Percentiles rank a stretch among this genome's conserved stretches.
Evolutionary conservation across 2,888 invertebrate species (phyloP).

Genomic region (Nasonovia ribisnigri): DNA sequence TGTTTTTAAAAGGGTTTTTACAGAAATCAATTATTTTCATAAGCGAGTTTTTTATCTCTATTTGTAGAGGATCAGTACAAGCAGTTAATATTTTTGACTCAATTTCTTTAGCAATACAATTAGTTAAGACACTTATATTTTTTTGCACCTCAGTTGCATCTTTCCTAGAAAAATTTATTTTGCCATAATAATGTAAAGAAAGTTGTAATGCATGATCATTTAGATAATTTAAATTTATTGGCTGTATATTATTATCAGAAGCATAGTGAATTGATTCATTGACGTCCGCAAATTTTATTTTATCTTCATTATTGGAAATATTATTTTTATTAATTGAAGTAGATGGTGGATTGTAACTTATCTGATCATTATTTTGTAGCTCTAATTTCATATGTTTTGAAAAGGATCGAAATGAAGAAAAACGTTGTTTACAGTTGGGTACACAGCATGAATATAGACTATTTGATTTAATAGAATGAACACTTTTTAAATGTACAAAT

Average conservation of each 20-base stretch:
- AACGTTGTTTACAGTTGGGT: not conserved
- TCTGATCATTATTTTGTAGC: not conserved
- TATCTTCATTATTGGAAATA: not conserved
- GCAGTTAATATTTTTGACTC: not conserved
- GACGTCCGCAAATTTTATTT: not conserved
- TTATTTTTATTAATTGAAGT: not conserved
- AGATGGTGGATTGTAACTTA: not conserved
- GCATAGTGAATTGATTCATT: not conserved
- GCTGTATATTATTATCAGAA: not conserved
- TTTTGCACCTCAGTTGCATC: not conserved
- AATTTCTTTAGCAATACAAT: not conserved
- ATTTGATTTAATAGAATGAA: not conserved
- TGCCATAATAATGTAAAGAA: not conserved
- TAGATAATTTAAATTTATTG: constrained; percentile 1
- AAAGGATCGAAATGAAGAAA: constrained; percentile 8
- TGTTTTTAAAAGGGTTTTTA: constrained; percentile 4
- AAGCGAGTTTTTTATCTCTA: constrained; percentile 11
- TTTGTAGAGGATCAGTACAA: not conserved
- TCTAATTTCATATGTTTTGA: constrained; percentile 7
- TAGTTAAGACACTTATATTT: not conserved
- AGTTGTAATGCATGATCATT: not conserved
- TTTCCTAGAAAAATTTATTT: constrained; percentile 19
- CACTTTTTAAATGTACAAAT: not conserved
- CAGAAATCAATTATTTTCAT: not conserved
- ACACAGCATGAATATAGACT: not conserved